phyloP scores from a whole-genome alignment of 2,888 invertebrate species.

The Netelia melanura region DNA sequence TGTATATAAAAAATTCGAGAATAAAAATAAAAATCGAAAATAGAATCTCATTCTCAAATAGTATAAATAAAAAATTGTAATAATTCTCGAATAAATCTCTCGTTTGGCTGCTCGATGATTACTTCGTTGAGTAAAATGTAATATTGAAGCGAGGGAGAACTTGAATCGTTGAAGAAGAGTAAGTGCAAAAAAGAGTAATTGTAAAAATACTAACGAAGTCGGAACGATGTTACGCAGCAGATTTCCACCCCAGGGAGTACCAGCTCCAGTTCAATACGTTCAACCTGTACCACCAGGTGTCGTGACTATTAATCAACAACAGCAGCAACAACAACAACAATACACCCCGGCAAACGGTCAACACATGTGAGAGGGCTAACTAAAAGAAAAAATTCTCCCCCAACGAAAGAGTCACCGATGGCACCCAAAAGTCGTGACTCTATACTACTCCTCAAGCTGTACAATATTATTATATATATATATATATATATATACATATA shows the following conservation, averaged over 20 bases:
- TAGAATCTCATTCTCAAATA: neutral
- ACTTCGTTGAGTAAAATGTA: neutral
- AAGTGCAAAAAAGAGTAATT: conserved; percentile 7
- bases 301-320: conserved; percentile 76
- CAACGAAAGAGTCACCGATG: conserved; percentile 56
- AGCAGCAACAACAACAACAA: conserved; percentile 62
- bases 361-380: conserved; percentile 73
- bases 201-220: conserved; percentile 28
- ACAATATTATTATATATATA: conserved; percentile 75
- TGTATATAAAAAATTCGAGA: conserved; percentile 79
- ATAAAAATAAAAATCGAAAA: conserved; percentile 69
- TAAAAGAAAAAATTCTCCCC: conserved; percentile 25
- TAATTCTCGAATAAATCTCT: neutral
- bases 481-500: conserved; percentile 38
- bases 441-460: conserved; percentile 74
- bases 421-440: conserved; percentile 53
- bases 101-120: too few species aligned
- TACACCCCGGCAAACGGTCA: conserved; percentile 82
- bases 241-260: conserved; percentile 78
- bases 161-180: neutral
- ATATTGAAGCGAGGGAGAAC: neutral
- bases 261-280: conserved; percentile 77
- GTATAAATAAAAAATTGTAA: neutral
- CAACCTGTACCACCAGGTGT: conserved; percentile 76
- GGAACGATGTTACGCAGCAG: conserved; percentile 70